phyloP scores from a whole-genome alignment of 2,888 invertebrate genomes.

The Neoitamus cyanurus region DNA sequence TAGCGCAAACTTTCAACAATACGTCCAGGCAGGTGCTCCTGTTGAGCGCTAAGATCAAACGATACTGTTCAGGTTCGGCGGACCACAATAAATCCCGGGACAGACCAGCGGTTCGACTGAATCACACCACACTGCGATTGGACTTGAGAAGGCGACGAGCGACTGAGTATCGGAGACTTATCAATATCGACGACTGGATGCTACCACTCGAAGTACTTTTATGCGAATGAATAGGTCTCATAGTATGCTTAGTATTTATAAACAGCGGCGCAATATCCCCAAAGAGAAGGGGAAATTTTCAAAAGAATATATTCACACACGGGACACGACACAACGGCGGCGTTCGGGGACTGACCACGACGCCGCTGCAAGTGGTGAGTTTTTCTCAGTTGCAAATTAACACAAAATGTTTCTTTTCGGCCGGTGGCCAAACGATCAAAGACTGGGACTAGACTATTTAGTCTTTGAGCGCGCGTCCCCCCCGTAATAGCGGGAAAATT shows the following conservation, averaged over 20 bases:
- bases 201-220: slow-evolving; percentile 41
- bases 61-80: neutral
- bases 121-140: neutral
- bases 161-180: slow-evolving; percentile 23
- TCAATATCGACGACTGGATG: slow-evolving; percentile 29
- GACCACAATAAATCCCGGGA: neutral
- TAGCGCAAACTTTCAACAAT: neutral
- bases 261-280: slow-evolving; percentile 43
- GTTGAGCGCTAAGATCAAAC: neutral
- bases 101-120: neutral
- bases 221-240: slow-evolving; percentile 42
- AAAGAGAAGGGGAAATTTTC: slow-evolving; percentile 38
- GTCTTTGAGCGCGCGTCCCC: neutral
- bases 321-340: neutral
- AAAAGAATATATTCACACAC: slow-evolving; percentile 19
- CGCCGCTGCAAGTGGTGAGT: slow-evolving; percentile 22
- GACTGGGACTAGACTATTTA: neutral
- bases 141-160: neutral
- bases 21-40: neutral
- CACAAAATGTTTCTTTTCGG: neutral
- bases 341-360: neutral
- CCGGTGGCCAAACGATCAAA: neutral
- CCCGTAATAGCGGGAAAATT: neutral
- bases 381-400: neutral
- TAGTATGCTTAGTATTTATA: slow-evolving; percentile 46